These are phyloP conservation scores for Orcinus orca DNA, from an alignment of 2,113 vertebrate genomes.

Conservation along the genomic window DNA sequence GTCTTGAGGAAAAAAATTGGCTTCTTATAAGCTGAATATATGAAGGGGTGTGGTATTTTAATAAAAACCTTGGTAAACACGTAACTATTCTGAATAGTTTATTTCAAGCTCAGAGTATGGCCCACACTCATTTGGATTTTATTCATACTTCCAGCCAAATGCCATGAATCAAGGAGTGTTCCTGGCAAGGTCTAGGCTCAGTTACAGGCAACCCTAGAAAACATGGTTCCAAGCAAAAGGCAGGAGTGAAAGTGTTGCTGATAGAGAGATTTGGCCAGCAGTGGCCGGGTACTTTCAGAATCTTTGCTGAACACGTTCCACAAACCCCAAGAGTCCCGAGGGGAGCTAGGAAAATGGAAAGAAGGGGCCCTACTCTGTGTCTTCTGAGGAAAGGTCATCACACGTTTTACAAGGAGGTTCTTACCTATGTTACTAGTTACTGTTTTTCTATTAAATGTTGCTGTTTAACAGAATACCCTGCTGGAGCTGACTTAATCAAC, in stretches of 20 bases:
- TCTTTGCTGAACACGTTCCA: not conserved
- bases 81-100: slow-evolving; percentile 3
- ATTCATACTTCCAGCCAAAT: not conserved
- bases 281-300: not conserved
- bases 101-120: not conserved
- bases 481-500: not conserved
- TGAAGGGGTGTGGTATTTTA: slow-evolving; percentile 24
- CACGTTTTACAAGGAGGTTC: not conserved
- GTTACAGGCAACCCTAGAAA: not conserved
- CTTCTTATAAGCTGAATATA: slow-evolving; percentile 31
- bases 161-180: not conserved
- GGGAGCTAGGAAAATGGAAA: not conserved
- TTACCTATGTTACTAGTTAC: not conserved
- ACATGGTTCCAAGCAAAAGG: not conserved
- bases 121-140: not conserved
- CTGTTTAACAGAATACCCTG: slow-evolving; percentile 46
- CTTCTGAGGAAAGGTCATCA: not conserved
- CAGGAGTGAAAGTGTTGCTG: not conserved
- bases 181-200: not conserved
- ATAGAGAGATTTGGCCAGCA: not conserved
- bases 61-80: slow-evolving; percentile 33
- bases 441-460: slow-evolving; percentile 43
- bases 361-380: not conserved
- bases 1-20: not conserved
- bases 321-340: not conserved